Percentiles rank a stretch among this genome's conserved stretches.
phyloP scores from a whole-genome alignment of 1,140 invertebrate genomes.

The Andrena cerasifolii region DNA sequence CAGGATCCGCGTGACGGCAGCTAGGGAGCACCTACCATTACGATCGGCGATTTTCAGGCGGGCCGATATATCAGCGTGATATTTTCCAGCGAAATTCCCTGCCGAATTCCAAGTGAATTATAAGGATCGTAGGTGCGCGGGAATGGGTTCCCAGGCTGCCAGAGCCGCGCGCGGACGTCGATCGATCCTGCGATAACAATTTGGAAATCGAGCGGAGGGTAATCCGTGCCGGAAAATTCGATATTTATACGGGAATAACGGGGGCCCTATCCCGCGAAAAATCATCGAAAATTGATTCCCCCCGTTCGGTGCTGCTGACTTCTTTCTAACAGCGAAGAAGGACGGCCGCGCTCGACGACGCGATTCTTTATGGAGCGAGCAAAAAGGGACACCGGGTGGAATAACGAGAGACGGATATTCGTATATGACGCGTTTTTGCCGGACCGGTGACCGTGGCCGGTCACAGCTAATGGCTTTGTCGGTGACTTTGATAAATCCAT shows the following conservation, averaged over 20 bases:
- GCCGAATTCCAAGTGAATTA: constrained; percentile 37
- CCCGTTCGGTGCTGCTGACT: not conserved
- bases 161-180: not conserved
- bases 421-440: constrained; percentile 26
- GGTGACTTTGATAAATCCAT: constrained; percentile 46
- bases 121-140: constrained; percentile 14
- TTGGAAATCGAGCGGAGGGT: constrained; percentile 9
- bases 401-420: constrained; percentile 15
- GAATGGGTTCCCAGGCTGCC: not conserved
- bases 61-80: not conserved
- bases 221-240: constrained; percentile 16
- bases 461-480: constrained; percentile 16
- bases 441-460: not conserved
- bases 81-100: constrained; percentile 23
- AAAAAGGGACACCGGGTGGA: constrained; percentile 4
- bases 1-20: not conserved
- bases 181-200: constrained; percentile 29
- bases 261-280: not conserved
- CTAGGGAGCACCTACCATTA: not conserved
- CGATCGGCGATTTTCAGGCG: constrained; percentile 21
- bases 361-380: not conserved
- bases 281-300: too few species aligned
- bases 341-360: not conserved
- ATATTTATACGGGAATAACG: constrained; percentile 2
- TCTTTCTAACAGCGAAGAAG: not conserved